A percentile compares a stretch with the other conserved stretches of the same genome.
Evolutionary conservation across 1,140 invertebrate species (phyloP).

Genomic region (Drosophila gunungcola): DNA sequence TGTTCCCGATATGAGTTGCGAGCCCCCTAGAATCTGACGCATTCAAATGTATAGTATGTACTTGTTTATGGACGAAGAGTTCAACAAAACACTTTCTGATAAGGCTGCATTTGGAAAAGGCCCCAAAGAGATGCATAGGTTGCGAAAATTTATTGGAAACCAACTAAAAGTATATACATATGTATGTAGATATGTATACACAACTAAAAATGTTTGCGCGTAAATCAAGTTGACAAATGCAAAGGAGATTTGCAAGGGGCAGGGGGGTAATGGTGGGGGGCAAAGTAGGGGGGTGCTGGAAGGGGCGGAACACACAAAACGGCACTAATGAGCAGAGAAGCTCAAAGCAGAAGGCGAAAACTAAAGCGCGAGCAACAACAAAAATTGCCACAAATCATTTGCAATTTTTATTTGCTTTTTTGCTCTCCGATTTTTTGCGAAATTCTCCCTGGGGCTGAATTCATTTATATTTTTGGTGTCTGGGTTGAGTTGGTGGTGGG

Average conservation of each 20-base stretch:
- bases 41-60: too few species aligned
- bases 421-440: slow-evolving; percentile 63
- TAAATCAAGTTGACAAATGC: slow-evolving; percentile 80
- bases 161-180: slow-evolving; percentile 5
- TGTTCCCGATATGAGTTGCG: background rate
- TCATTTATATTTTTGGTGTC: slow-evolving; percentile 65
- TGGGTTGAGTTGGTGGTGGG: slow-evolving; percentile 17
- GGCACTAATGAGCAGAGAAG: slow-evolving; percentile 75
- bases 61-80: background rate
- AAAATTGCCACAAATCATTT: slow-evolving; percentile 80
- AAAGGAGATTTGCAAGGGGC: slow-evolving; percentile 28
- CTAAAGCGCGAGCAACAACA: slow-evolving; percentile 57
- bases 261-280: background rate
- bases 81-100: background rate
- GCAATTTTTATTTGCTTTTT: slow-evolving; percentile 67
- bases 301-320: slow-evolving; percentile 52
- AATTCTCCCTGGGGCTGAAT: slow-evolving; percentile 77
- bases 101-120: background rate
- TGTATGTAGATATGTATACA: slow-evolving; percentile 4
- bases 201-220: slow-evolving; percentile 66
- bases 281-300: background rate
- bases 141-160: slow-evolving; percentile 46
- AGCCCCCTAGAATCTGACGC: background rate
- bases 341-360: slow-evolving; percentile 66
- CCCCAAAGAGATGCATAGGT: background rate